Base-by-base conservation (phyloP, 2,888 invertebrate species). In the Seira musarum region DNA sequence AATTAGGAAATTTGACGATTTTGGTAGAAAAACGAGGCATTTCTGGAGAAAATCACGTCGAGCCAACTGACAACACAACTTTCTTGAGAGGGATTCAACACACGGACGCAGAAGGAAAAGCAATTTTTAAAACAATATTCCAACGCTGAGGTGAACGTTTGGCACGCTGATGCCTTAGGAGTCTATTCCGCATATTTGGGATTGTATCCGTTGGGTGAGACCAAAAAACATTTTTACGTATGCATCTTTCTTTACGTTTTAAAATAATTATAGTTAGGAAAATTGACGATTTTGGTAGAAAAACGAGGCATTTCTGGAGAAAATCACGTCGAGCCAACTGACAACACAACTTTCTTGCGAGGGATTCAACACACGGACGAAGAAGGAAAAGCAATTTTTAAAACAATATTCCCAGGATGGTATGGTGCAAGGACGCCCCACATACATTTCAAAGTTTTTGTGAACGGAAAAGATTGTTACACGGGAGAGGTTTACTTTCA, bases 351-450 rank as follows among this genome's bases (percentile, higher is more conserved):
- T 8, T 84, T 83, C 61, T 57, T 81, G 15, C 77, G 84, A n/a
- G 84, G 84, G 15, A 80, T 84, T 64, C 84, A 84, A 53, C 6
- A 53, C n/a, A 84, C 84, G 1, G 72, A 82, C 17, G 63, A 70
- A 0, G 21, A 80, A 21, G 84, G 84, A n/a, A 71, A 67, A 46
- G 82, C 72, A 6, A 49, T 2, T 0, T 83, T 84, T 46, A 66
- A 68, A 30, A 84, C 84, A 5, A 74, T 84, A 65, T 83, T 78
- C 22, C 84, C 84, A 19, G 84, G 82, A 13, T 84, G 81, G 81
- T 84, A 84, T 53, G 76, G 76, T 0, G 35, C 22, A 1, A 46
- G 84, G n/a, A 80, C 82, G 0, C 75, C 83, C 13, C 84, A 84
- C 46, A 78, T 80, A 53, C 84, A 84, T 53, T 82, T 83, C 61